phyloP scores from a whole-genome alignment of 2,888 invertebrate species.

The Morpho helenor region DNA sequence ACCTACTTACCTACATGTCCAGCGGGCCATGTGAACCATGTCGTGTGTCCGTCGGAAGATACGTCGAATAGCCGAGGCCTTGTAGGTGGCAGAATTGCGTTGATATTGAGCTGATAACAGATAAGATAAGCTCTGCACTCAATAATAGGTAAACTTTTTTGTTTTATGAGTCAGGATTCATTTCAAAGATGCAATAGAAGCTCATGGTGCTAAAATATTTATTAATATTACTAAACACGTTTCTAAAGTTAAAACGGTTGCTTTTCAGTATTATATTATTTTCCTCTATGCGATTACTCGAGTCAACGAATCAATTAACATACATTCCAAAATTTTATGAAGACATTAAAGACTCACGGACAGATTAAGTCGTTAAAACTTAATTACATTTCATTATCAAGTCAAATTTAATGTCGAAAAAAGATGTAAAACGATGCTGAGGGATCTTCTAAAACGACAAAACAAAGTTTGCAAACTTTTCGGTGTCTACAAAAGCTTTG shows the following conservation, averaged over 20 bases:
- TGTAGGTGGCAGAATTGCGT: slow-evolving; percentile 48
- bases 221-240: too few species aligned
- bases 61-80: slow-evolving; percentile 29
- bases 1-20: slow-evolving; percentile 23
- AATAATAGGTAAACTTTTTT: slow-evolving; percentile 39
- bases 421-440: neutral
- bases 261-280: too few species aligned
- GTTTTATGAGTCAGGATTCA: slow-evolving; percentile 15
- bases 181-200: neutral
- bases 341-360: too few species aligned
- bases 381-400: too few species aligned
- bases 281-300: too few species aligned
- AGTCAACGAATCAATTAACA: too few species aligned
- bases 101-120: slow-evolving; percentile 70
- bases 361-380: too few species aligned
- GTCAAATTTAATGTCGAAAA: slow-evolving; percentile 1
- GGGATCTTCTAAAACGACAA: slow-evolving; percentile 3
- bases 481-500: slow-evolving; percentile 3
- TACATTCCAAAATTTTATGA: too few species aligned
- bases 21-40: slow-evolving; percentile 11
- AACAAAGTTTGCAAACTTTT: slow-evolving; percentile 8
- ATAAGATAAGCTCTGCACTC: slow-evolving; percentile 66
- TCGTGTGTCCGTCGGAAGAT: slow-evolving; percentile 19
- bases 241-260: too few species aligned
- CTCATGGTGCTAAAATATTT: too few species aligned